Base-by-base conservation (phyloP, 2,888 invertebrate genomes). In the Morpho deidamia region DNA sequence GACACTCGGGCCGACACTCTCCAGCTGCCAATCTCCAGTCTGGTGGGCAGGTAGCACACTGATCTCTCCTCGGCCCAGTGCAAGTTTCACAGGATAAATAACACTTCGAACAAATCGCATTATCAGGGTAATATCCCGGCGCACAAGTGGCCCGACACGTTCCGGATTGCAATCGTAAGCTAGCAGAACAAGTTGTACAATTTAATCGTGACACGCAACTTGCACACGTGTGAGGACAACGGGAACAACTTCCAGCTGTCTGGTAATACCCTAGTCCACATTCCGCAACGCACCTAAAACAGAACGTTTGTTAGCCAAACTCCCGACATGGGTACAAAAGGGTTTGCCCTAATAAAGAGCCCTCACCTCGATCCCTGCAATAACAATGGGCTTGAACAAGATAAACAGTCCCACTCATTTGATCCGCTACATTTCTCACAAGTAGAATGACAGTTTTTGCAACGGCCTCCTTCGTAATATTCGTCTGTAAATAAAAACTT, bases 81-180 rank as follows among this genome's bases (percentile, higher is more conserved):
- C 96, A 96, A 9, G 96, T 96, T 76, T 93, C 93, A 76, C 96
- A 97, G 45, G 95, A 95, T 59, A 95, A 90, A 72, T 96, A 95
- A 73, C 96, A 96, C 70, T 95, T 94, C 42, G 94, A 92, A 77
- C 96, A 96, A 39, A 93, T 92, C 10, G 96, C 96, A 53, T 95
- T 92, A 76, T 96, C 96, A 67, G 95, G 96, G 83, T 95, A 96
- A 78, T 95, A 96, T 7, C 96, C 96, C 65, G 73, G 90, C 11
- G 95, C 95, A 70, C 96, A 96, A 0, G 94, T 93, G 1, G 94
- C 93, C 56, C 94, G 90, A 77, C 96, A 97, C 55, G 95, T 95
- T 42, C 96, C 96, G 63, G 94, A 95, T 80, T 96, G 95, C 51
- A 96, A 84, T 73, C 95, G 92, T 66, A 96, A 91, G 47, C 94